Conservation (phyloP, 2,888 invertebrate species). For the Malthinus flaveolus region DNA sequence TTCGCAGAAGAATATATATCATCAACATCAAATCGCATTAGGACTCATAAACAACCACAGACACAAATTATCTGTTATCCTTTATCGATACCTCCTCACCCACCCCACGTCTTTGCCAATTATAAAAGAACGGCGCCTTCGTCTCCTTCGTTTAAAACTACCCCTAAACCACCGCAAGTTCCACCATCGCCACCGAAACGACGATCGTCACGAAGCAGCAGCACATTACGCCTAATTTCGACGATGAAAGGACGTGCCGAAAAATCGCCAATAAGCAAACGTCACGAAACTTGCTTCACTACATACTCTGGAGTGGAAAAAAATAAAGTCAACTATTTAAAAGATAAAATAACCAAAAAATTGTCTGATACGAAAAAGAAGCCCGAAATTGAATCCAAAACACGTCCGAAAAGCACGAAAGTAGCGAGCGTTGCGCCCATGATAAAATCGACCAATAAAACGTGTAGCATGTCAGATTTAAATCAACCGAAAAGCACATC, state of each 20-base stretch:
- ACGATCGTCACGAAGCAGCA: constrained; percentile 73
- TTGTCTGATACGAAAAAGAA: constrained; percentile 48
- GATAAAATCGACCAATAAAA: constrained; percentile 45
- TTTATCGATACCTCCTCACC: constrained; percentile 52
- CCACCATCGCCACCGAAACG: constrained; percentile 77
- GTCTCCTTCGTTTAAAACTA: constrained; percentile 62
- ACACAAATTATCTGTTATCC: constrained; percentile 68
- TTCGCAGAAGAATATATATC: constrained; percentile 83
- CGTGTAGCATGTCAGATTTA: constrained; percentile 44
- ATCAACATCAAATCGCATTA: constrained; percentile 78
- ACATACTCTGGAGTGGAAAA: constrained; percentile 47
- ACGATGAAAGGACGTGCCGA: constrained; percentile 54
- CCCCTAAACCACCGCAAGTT: constrained; percentile 65
- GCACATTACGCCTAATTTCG: constrained; percentile 68
- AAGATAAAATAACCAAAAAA: constrained; percentile 65
- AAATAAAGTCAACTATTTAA: constrained; percentile 64
- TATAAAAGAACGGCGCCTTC: constrained; percentile 66
- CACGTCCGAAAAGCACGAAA: constrained; percentile 43
- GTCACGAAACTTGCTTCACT: constrained; percentile 60
- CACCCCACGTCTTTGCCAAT: constrained; percentile 60
- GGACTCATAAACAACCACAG: constrained; percentile 65
- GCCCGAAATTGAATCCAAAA: constrained; percentile 36
- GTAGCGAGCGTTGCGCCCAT: constrained; percentile 46
- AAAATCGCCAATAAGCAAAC: constrained; percentile 44
- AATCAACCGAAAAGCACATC: constrained; percentile 13